These are phyloP conservation scores for Vidua macroura DNA, from an alignment of 2,113 vertebrate genomes.

Conservation along the genomic window DNA sequence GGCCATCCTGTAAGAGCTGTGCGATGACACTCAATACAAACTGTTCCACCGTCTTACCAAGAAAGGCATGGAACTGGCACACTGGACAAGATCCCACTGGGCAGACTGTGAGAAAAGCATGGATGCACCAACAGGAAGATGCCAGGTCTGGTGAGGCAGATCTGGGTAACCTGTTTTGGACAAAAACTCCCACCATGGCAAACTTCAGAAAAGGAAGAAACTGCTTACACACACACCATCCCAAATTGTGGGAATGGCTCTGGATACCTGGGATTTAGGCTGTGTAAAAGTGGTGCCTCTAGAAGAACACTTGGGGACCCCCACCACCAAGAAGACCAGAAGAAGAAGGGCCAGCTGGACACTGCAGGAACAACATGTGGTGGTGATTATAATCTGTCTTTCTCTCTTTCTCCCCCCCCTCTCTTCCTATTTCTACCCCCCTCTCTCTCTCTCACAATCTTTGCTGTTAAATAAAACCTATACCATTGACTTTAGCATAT, in stretches of 20 bases:
- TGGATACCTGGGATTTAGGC: accelerated
- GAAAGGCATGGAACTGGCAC: too few species aligned
- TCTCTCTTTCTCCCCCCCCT: background rate
- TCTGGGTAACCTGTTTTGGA: too few species aligned
- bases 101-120: too few species aligned
- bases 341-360: too few species aligned
- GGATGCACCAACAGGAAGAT: too few species aligned
- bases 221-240: background rate
- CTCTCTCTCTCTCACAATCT: background rate
- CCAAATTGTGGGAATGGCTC: background rate
- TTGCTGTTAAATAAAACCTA: background rate
- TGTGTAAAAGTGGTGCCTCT: background rate
- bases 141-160: too few species aligned
- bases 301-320: background rate
- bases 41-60: too few species aligned
- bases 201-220: background rate
- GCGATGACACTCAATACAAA: too few species aligned
- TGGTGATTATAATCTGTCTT: background rate
- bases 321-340: background rate
- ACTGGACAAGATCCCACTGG: too few species aligned
- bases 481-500: background rate
- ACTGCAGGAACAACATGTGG: background rate
- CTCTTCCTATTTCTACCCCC: background rate
- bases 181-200: background rate
- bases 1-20: too few species aligned